These are phyloP conservation scores for Tyrannus savana DNA, from an alignment of 2,113 vertebrate species.

Conservation along the genomic window DNA sequence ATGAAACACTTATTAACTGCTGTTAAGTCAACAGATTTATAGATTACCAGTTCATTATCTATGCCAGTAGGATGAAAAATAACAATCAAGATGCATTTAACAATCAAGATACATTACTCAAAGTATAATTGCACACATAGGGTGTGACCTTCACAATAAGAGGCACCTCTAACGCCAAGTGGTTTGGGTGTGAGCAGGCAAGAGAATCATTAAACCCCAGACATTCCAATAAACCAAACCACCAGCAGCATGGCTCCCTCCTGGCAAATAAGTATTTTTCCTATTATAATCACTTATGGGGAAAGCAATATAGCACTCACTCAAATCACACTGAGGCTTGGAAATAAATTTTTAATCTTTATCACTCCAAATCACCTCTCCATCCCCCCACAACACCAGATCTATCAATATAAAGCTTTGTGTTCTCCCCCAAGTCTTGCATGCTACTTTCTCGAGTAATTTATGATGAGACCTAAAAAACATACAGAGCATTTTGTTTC, in stretches of 20 bases:
- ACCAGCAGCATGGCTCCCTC: background rate
- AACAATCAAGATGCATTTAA: conserved; percentile 49
- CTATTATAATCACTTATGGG: background rate
- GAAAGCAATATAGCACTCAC: background rate
- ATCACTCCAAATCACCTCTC: background rate
- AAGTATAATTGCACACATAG: conserved; percentile 35
- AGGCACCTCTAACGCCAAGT: conserved; percentile 1
- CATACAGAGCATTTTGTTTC: background rate
- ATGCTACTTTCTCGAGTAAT: background rate
- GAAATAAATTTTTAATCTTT: background rate
- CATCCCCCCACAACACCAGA: background rate
- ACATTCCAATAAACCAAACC: background rate
- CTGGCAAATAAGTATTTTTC: background rate
- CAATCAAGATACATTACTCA: conserved; percentile 38
- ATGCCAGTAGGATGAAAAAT: conserved; percentile 23
- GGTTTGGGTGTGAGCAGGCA: background rate
- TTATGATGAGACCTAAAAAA: background rate
- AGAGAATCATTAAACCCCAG: background rate
- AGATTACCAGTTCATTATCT: conserved; percentile 41
- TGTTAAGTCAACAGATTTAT: conserved; percentile 50
- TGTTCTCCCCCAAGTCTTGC: background rate
- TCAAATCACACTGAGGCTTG: background rate
- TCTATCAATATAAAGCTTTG: background rate
- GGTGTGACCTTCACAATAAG: conserved; percentile 36
- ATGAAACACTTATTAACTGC: conserved; percentile 26